Evolutionary conservation across 2,797 vertebrate species (phyloP).

Genomic region (Hydrolagus colliei): DNA sequence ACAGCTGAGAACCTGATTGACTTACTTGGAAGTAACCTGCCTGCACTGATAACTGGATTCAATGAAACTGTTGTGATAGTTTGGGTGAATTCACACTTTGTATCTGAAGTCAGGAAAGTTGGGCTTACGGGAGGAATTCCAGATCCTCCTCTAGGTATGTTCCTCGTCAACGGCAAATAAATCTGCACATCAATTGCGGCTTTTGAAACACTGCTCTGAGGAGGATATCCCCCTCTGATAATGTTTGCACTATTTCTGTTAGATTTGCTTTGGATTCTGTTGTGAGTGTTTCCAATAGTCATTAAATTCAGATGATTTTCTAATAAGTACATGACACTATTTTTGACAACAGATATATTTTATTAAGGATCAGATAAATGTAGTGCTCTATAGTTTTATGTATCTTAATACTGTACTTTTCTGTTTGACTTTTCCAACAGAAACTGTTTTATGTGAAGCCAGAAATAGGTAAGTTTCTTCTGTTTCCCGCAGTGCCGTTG

Average conservation of each 20-base stretch:
- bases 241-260: background rate
- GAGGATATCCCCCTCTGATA: background rate
- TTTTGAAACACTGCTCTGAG: background rate
- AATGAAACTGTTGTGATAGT: conserved; percentile 23
- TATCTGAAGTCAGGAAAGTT: conserved; percentile 27
- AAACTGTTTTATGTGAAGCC: conserved; percentile 10
- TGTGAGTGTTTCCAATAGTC: no score
- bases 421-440: background rate
- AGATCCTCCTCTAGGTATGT: conserved; percentile 16
- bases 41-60: conserved; percentile 28
- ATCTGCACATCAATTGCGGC: background rate
- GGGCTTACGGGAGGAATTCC: conserved; percentile 14
- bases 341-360: no score
- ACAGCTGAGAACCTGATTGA: conserved; percentile 31
- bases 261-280: background rate
- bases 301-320: no score
- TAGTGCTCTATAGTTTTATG: no score
- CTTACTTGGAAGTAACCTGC: conserved; percentile 32
- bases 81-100: conserved; percentile 28
- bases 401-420: background rate
- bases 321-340: no score
- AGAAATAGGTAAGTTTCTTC: conserved; percentile 4
- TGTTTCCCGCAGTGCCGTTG: background rate
- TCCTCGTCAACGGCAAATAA: background rate
- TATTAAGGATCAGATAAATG: no score